A percentile compares a stretch with the other conserved stretches of the same genome.
These are phyloP conservation scores for Drosophila repleta DNA, from an alignment of 1,140 invertebrate genomes.

Conservation along the genomic window DNA sequence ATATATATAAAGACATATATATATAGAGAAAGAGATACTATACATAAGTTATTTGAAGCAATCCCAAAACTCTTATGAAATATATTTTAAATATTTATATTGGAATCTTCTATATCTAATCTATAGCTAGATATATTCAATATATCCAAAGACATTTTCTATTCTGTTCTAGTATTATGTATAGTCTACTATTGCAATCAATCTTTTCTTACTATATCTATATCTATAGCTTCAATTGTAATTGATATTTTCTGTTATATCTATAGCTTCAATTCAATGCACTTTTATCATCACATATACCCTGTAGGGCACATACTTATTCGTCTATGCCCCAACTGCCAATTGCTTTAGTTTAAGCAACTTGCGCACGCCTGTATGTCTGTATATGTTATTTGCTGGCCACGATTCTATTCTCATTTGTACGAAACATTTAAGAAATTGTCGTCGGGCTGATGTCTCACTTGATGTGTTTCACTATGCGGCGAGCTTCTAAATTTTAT, in stretches of 20 bases:
- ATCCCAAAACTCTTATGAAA: too few species aligned
- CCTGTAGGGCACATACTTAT: not conserved
- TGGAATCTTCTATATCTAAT: too few species aligned
- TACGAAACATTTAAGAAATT: slow-evolving; percentile 75
- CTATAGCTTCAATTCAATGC: too few species aligned
- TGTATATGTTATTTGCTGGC: slow-evolving; percentile 51
- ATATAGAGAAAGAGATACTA: not conserved
- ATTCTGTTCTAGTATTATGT: too few species aligned
- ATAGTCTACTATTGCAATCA: too few species aligned
- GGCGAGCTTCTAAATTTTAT: slow-evolving; percentile 52
- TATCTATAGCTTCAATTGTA: not conserved
- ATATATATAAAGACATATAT: too few species aligned
- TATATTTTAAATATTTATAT: too few species aligned
- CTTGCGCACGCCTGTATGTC: slow-evolving; percentile 48
- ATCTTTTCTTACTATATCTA: too few species aligned
- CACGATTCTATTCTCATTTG: slow-evolving; percentile 61
- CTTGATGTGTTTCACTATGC: slow-evolving; percentile 5
- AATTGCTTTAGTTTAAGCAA: slow-evolving; percentile 46
- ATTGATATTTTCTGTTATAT: not conserved
- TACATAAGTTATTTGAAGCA: too few species aligned
- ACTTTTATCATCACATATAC: too few species aligned
- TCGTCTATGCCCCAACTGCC: not conserved
- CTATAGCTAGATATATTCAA: too few species aligned
- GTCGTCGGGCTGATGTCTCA: slow-evolving; percentile 47
- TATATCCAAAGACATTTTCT: too few species aligned